A percentile compares a stretch with the other conserved stretches of the same genome.
phyloP scores from a whole-genome alignment of 2,113 vertebrate species.

The Scortum barcoo region DNA sequence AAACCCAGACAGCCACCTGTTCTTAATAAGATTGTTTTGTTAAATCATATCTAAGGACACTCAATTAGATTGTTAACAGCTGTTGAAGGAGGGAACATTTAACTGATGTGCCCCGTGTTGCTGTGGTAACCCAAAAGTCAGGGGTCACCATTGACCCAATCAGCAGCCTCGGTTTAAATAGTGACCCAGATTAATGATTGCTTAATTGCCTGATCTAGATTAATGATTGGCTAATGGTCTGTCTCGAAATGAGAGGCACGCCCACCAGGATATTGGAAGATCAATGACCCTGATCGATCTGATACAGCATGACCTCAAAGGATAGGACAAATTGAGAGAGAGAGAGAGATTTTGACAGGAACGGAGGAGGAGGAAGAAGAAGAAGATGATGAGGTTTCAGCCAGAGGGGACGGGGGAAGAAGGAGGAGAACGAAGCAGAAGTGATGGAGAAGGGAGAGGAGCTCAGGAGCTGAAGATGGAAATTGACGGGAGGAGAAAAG shows the following conservation, averaged over 20 bases:
- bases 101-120: slow-evolving; percentile 9
- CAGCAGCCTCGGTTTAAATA: slow-evolving; percentile 39
- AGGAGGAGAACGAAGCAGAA: neutral
- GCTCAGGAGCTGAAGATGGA: neutral
- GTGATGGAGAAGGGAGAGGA: slow-evolving; percentile 5
- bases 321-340: slow-evolving; percentile 6
- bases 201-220: slow-evolving; percentile 68
- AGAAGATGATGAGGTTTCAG: neutral
- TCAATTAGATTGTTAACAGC: slow-evolving; percentile 22
- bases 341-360: slow-evolving; percentile 31
- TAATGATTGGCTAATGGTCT: slow-evolving; percentile 66
- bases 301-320: slow-evolving; percentile 50
- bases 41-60: slow-evolving; percentile 17
- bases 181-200: slow-evolving; percentile 55
- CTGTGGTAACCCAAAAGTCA: slow-evolving; percentile 41
- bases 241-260: slow-evolving; percentile 46
- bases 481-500: neutral
- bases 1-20: neutral
- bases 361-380: neutral
- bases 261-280: slow-evolving; percentile 27
- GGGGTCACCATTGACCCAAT: slow-evolving; percentile 51
- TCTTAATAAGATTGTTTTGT: slow-evolving; percentile 29
- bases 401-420: slow-evolving; percentile 13
- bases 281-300: slow-evolving; percentile 64
- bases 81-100: slow-evolving; percentile 2